Conservation (phyloP, 2,888 invertebrate genomes). For the Cataglyphis cursor region DNA sequence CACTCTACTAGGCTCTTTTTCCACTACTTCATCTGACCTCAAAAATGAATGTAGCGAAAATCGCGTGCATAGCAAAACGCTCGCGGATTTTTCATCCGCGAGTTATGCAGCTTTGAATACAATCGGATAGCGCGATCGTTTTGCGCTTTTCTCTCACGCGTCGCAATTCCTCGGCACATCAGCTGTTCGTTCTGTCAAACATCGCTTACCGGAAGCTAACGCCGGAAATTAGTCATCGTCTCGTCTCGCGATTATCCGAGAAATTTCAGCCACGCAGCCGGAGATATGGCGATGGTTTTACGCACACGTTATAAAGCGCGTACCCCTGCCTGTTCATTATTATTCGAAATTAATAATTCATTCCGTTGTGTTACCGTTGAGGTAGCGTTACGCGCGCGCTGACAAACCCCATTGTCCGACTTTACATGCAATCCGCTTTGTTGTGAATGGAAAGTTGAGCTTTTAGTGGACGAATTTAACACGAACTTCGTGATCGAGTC, state of each 20-base stretch:
- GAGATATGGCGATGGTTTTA: background rate
- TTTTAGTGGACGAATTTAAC: constrained; percentile 5
- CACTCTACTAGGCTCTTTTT: background rate
- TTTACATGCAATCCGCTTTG: constrained; percentile 37
- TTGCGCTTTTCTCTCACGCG: background rate
- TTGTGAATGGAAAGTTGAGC: constrained; percentile 27
- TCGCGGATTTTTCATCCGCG: background rate
- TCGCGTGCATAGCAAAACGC: background rate
- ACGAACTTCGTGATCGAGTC: background rate
- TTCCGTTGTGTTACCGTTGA: constrained; percentile 4
- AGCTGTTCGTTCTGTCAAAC: background rate
- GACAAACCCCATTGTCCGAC: constrained; percentile 31
- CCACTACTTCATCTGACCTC: background rate
- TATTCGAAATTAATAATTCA: constrained; percentile 49
- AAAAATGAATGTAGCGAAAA: background rate
- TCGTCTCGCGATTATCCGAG: constrained; percentile 15
- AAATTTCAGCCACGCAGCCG: constrained; percentile 30
- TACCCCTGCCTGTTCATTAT: constrained; percentile 21
- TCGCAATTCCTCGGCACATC: background rate
- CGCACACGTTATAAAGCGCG: background rate
- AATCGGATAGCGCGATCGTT: background rate
- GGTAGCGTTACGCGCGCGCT: background rate
- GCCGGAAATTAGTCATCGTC: background rate
- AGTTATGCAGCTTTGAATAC: background rate
- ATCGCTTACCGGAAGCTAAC: constrained; percentile 15